A percentile compares a stretch with the other conserved stretches of the same genome.
Conservation (phyloP, 2,113 vertebrate species). For the Isichthys henryi region DNA sequence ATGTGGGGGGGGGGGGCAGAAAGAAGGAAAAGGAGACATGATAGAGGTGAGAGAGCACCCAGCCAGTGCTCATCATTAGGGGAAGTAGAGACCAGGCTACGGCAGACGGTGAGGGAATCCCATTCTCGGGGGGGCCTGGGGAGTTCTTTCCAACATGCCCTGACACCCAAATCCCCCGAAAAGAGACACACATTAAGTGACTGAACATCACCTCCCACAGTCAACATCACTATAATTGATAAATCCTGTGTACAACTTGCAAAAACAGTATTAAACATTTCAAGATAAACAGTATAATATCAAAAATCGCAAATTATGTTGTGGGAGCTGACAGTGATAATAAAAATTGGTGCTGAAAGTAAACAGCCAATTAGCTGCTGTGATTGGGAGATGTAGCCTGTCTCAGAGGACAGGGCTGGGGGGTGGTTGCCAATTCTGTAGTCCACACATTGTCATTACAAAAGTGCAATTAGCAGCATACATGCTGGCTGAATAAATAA, state of each 20-base stretch:
- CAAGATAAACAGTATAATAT: background rate
- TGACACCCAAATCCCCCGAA: background rate
- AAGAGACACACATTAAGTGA: background rate
- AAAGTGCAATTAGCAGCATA: background rate
- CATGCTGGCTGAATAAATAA: conserved; percentile 15
- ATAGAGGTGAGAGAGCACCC: background rate
- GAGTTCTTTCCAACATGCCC: background rate
- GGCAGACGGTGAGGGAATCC: background rate
- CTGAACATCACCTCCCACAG: background rate
- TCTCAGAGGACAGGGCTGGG: background rate
- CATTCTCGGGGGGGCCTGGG: background rate
- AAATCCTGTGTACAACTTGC: too few species aligned
- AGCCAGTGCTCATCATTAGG: background rate
- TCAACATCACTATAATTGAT: background rate
- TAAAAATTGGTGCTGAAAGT: background rate
- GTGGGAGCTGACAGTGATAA: background rate
- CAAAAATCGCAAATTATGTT: background rate
- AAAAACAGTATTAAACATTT: background rate
- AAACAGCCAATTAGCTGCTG: background rate
- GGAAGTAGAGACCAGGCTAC: background rate
- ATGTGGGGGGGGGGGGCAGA: background rate
- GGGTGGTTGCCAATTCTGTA: background rate
- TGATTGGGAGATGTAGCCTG: background rate
- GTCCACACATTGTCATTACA: background rate
- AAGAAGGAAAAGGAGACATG: background rate